Percentiles rank a stretch among this genome's conserved stretches.
Conservation (phyloP, 2,888 invertebrate genomes). For the Thumatha senex region DNA sequence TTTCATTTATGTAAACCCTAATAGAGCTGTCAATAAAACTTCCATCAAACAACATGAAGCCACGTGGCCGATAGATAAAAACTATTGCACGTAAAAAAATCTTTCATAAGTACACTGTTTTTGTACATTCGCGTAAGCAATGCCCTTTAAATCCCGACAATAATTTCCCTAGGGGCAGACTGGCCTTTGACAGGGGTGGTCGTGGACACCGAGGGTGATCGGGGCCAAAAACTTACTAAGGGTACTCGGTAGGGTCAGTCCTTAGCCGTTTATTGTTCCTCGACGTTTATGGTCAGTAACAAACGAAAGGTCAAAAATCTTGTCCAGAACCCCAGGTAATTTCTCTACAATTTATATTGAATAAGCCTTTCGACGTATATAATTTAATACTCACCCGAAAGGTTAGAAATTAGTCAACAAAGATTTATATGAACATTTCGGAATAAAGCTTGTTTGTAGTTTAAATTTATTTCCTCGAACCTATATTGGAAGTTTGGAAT, state of each 20-base stretch:
- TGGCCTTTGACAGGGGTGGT: conserved; percentile 79
- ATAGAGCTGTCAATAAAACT: conserved; percentile 42
- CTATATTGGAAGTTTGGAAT: conserved; percentile 43
- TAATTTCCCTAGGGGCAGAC: conserved; percentile 80
- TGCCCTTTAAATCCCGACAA: conserved; percentile 84
- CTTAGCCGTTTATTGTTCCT: conserved; percentile 75
- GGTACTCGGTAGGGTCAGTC: conserved; percentile 71
- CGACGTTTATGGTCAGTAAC: conserved; percentile 80
- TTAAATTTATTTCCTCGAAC: conserved; percentile 43
- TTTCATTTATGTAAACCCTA: conserved; percentile 11
- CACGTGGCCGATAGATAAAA: conserved; percentile 72
- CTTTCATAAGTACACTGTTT: conserved; percentile 73
- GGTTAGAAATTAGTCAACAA: conserved; percentile 48
- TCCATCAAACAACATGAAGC: conserved; percentile 32
- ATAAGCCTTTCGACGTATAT: conserved; percentile 39
- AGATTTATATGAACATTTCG: conserved; percentile 57
- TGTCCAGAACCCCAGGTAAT: conserved; percentile 56
- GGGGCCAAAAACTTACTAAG: conserved; percentile 69
- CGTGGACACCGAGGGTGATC: conserved; percentile 73
- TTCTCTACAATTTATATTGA: conserved; percentile 67
- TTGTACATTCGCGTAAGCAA: conserved; percentile 74
- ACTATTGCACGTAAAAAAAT: conserved; percentile 55
- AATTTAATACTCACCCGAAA: conserved; percentile 49
- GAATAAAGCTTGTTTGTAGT: conserved; percentile 43
- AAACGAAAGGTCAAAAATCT: conserved; percentile 63